These are phyloP conservation scores for Fistularia tabacaria DNA, from an alignment of 2,797 vertebrate species.

Conservation along the genomic window DNA sequence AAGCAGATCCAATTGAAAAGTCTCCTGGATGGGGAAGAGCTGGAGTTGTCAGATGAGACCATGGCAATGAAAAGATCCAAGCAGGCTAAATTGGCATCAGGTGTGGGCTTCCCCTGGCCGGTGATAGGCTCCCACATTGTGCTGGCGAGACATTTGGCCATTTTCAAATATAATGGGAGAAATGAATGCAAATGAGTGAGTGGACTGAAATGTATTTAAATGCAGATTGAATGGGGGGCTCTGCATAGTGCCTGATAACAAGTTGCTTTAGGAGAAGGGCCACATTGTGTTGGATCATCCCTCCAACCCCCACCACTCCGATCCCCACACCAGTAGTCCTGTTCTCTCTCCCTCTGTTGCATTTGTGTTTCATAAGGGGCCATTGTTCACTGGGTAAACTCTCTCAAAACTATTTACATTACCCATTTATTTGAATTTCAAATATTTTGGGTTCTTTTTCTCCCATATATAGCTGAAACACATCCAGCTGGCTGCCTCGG, in stretches of 20 bases:
- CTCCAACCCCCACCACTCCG: conserved; percentile 73
- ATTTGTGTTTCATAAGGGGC: conserved; percentile 94
- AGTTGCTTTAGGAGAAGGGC: conserved; percentile 96
- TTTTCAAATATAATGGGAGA: conserved; percentile 99
- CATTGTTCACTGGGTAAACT: conserved; percentile 98
- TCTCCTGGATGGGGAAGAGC: conserved; percentile 86
- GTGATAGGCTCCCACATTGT: conserved; percentile 94
- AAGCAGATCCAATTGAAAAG: conserved; percentile 97
- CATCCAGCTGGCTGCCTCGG: conserved; percentile 68
- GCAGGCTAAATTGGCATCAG: conserved; percentile 96
- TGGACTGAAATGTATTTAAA: conserved; percentile 99
- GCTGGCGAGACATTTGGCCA: conserved; percentile 94
- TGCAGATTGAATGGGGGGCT: conserved; percentile 97
- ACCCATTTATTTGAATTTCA: conserved; percentile 97
- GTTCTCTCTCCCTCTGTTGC: conserved; percentile 71
- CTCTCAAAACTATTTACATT: conserved; percentile 99
- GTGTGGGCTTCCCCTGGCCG: conserved; percentile 83
- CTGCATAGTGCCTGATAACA: conserved; percentile 98
- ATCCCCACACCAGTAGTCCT: conserved; percentile 59
- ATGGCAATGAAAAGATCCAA: conserved; percentile 87
- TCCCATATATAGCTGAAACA: conserved; percentile 38
- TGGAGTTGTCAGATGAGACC: conserved; percentile 88
- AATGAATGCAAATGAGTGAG: conserved; percentile 99
- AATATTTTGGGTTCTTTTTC: conserved; percentile 70
- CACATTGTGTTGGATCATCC: conserved; percentile 97